These are phyloP conservation scores for Diorhabda carinulata DNA, from an alignment of 1,140 invertebrate genomes.

Conservation along the genomic window DNA sequence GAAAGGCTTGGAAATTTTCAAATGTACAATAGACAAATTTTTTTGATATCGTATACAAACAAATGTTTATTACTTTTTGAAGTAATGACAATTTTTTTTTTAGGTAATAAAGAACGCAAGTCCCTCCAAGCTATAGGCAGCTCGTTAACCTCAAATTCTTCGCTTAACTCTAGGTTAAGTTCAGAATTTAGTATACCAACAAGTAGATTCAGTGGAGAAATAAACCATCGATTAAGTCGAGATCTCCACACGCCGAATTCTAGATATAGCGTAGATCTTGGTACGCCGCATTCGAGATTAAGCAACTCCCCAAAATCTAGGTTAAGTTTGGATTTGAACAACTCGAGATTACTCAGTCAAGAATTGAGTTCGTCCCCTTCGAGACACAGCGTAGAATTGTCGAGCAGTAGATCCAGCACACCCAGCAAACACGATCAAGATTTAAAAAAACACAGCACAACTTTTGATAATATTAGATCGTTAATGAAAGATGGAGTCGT, in stretches of 20 bases:
- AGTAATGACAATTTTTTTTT: background rate
- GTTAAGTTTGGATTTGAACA: constrained; percentile 57
- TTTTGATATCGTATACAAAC: too few relatives aligned
- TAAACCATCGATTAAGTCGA: constrained; percentile 54
- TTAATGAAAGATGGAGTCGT: constrained; percentile 65
- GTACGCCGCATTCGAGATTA: constrained; percentile 52
- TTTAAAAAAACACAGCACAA: constrained; percentile 69
- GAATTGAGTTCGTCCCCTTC: constrained; percentile 44
- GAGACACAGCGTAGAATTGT: constrained; percentile 35
- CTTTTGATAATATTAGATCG: constrained; percentile 75
- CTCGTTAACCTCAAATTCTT: constrained; percentile 52
- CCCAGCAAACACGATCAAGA: constrained; percentile 49
- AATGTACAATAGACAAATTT: too few relatives aligned
- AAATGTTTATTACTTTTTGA: too few relatives aligned
- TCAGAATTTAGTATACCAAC: constrained; percentile 57
- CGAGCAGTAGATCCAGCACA: constrained; percentile 39
- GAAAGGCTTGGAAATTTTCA: too few relatives aligned
- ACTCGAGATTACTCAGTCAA: constrained; percentile 52
- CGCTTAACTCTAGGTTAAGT: constrained; percentile 56
- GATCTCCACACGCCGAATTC: constrained; percentile 58
- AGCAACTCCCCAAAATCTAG: constrained; percentile 57
- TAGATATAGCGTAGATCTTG: constrained; percentile 58
- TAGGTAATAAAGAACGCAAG: constrained; percentile 53
- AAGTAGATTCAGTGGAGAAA: constrained; percentile 55
- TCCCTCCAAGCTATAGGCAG: constrained; percentile 42